Evolutionary conservation across 1,140 invertebrate genomes (phyloP), one percentile per base, ranked within the genome.

Genomic region (Xylocopa sonorina): DNA sequence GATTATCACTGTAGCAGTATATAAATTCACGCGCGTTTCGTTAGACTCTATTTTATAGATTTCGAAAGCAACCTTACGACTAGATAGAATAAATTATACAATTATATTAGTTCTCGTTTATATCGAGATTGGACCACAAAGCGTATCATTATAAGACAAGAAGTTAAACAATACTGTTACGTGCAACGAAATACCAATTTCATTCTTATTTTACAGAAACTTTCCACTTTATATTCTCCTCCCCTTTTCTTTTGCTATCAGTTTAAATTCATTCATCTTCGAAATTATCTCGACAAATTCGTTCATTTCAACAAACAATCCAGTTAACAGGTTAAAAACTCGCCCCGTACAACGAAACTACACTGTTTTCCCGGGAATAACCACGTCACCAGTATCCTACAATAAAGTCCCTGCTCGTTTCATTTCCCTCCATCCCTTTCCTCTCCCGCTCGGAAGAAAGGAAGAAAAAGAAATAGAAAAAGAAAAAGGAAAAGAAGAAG

Each of bases 321-420:
- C 64, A 21, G 64, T 67, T 51, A 67, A 67, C 64, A 67, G 64
- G 9, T 67, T 67, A 66, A 24, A 64, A 16, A 24, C 2, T 48
- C 10, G 3, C 14, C 3, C 18, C 32, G 9, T n/a, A 62, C 21
- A n/a, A 66, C 34, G 21, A 67, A 67, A 67, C 46, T 48, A 34
- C 29, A 24, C 46, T 24, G 64, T 51, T 14, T 51, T 29, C 4
- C 29, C 64, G 29, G 46, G 48, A 38, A 4, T 51, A n/a, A 68
- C 18, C 18, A 21, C 48, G 21, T 34, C 46, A 27, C 46, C 3
- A 0, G 27, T 24, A 9, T 7, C 12, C 29, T 32, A 50, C 12
- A 5, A 50, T n/a, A 34, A 67, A 24, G 24, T 43, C 9, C n/a
- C n/a, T n/a, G 27, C 16, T 21, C 46, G 16, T 29, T 12, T n/a